phyloP scores from a whole-genome alignment of 2,888 invertebrate species.

The Sphaerophoria rueppellii region DNA sequence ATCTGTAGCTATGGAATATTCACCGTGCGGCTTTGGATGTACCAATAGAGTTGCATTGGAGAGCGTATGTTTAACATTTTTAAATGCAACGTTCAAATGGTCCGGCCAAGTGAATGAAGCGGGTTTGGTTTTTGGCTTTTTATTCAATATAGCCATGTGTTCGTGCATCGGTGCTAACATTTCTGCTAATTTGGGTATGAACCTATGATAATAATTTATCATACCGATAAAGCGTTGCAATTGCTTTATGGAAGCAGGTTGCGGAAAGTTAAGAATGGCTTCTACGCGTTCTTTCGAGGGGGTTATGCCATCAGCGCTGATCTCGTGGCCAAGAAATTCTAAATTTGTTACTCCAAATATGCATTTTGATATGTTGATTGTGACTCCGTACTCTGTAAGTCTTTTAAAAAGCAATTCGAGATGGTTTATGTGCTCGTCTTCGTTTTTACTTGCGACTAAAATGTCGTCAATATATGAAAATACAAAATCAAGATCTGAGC shows the following conservation, averaged over 20 bases:
- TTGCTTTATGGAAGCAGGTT: background rate
- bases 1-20: background rate
- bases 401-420: background rate
- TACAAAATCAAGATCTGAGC: background rate
- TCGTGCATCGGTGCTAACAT: background rate
- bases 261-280: background rate
- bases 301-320: background rate
- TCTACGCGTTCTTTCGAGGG: background rate
- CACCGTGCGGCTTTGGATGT: slow-evolving; percentile 1
- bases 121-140: background rate
- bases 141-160: background rate
- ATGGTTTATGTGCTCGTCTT: background rate
- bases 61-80: slow-evolving; percentile 8
- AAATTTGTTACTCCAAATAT: background rate
- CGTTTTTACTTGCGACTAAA: background rate
- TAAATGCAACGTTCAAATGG: background rate
- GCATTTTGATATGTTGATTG: background rate
- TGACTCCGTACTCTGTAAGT: background rate
- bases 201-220: slow-evolving; percentile 26
- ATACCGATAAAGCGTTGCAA: slow-evolving; percentile 24
- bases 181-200: slow-evolving; percentile 15
- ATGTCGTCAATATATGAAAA: slow-evolving; percentile 12
- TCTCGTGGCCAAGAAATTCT: background rate
- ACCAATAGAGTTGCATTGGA: slow-evolving; percentile 28
- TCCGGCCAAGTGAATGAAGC: background rate